Conservation (phyloP, 2,888 invertebrate species). For the Oligia strigilis region DNA sequence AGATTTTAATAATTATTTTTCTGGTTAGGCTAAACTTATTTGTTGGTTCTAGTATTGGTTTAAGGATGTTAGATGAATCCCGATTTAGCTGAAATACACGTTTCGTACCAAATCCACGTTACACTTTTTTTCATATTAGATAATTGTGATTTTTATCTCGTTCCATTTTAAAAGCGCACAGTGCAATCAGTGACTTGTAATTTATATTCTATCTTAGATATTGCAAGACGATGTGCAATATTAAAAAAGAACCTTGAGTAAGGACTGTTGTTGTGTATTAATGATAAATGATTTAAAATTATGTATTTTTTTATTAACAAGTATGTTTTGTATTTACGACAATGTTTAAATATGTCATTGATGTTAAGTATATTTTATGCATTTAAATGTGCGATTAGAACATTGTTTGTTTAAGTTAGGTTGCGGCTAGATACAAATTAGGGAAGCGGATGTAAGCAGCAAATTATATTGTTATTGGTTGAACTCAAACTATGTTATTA, state of each 20-base stretch:
- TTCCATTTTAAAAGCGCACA: conserved; percentile 5
- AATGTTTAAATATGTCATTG: neutral
- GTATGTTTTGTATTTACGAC: conserved; percentile 13
- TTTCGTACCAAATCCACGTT: conserved; percentile 9
- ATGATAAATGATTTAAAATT: neutral
- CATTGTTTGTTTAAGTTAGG: neutral
- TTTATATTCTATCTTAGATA: conserved; percentile 1
- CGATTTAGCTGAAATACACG: conserved; percentile 28
- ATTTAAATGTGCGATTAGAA: neutral
- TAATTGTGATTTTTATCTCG: conserved; percentile 8
- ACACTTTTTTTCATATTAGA: neutral
- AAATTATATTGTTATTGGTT: neutral
- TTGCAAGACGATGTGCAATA: conserved; percentile 29
- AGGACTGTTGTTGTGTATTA: conserved; percentile 7
- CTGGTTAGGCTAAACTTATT: conserved; percentile 2
- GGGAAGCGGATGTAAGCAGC: neutral
- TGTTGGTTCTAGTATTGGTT: neutral
- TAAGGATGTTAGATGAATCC: conserved; percentile 14
- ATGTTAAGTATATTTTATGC: conserved; percentile 1
- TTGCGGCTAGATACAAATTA: conserved; percentile 12
- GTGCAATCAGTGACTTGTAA: neutral
- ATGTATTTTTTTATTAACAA: conserved; percentile 5
- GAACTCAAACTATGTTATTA: too few relatives aligned
- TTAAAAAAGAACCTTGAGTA: neutral
- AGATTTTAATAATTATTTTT: conserved; percentile 30